These are phyloP conservation scores for Volucella bombylans DNA, from an alignment of 2,888 invertebrate species.

Conservation along the genomic window DNA sequence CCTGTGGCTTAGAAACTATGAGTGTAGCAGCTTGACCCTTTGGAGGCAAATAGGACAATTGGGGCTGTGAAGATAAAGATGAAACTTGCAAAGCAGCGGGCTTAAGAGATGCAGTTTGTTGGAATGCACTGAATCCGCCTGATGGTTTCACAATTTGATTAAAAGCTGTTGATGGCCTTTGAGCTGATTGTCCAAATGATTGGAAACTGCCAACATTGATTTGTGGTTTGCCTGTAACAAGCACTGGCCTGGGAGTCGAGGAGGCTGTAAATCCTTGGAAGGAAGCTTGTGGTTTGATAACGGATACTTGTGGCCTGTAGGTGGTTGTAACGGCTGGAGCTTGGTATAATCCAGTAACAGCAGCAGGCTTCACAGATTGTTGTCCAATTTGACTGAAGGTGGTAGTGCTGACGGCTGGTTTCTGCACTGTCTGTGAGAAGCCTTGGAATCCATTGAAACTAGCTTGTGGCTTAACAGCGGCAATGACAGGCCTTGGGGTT, in stretches of 20 bases:
- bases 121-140: background rate
- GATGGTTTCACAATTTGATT: no score
- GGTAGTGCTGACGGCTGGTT: conserved; percentile 25
- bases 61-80: background rate
- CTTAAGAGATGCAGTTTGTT: background rate
- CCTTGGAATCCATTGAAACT: conserved; percentile 9
- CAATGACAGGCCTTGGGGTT: background rate
- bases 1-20: background rate
- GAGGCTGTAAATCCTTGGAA: no score
- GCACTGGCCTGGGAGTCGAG: no score
- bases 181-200: no score
- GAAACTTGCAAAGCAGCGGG: background rate
- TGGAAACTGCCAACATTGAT: no score
- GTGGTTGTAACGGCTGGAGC: no score
- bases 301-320: no score
- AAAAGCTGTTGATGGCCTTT: no score
- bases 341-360: background rate
- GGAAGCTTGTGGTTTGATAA: no score
- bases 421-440: conserved; percentile 26
- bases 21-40: background rate
- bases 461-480: conserved; percentile 24
- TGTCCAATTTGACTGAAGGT: conserved; percentile 13
- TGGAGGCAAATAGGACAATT: background rate
- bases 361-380: background rate
- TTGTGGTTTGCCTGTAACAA: no score